These are phyloP conservation scores for Paraplagusia blochii DNA, from an alignment of 2,113 vertebrate genomes.

Conservation along the genomic window DNA sequence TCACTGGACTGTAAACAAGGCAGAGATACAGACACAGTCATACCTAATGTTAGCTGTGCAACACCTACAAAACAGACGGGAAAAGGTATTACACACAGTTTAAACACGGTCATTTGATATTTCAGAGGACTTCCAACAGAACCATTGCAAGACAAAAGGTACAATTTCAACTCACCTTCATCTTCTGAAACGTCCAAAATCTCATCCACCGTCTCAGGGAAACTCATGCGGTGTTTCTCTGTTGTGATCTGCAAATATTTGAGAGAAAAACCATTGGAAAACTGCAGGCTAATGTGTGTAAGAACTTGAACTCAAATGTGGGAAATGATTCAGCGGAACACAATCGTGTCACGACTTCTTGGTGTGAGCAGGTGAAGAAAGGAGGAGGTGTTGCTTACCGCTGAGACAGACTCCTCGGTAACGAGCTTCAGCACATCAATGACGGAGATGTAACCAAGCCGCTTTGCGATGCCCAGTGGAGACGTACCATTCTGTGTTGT, in stretches of 20 bases:
- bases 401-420: slow-evolving; percentile 82
- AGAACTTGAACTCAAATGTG: slow-evolving; percentile 17
- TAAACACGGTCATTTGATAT: slow-evolving; percentile 5
- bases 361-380: slow-evolving; percentile 22
- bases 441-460: slow-evolving; percentile 96
- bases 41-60: slow-evolving; percentile 81
- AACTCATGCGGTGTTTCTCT: slow-evolving; percentile 96
- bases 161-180: slow-evolving; percentile 82
- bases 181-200: slow-evolving; percentile 96
- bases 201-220: slow-evolving; percentile 95
- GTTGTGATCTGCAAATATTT: slow-evolving; percentile 69
- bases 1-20: slow-evolving; percentile 59
- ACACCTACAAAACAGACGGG: slow-evolving; percentile 74
- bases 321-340: slow-evolving; percentile 4
- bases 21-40: slow-evolving; percentile 70
- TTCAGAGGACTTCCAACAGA: slow-evolving; percentile 25
- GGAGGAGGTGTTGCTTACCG: slow-evolving; percentile 71
- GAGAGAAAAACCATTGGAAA: not conserved
- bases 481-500: slow-evolving; percentile 86
- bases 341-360: slow-evolving; percentile 1
- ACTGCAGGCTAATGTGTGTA: not conserved
- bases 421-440: slow-evolving; percentile 95
- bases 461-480: slow-evolving; percentile 91
- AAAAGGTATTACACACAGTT: slow-evolving; percentile 51
- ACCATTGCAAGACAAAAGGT: slow-evolving; percentile 13